These are phyloP conservation scores for Dendrolimus pini DNA, from an alignment of 2,888 invertebrate genomes.

Conservation along the genomic window DNA sequence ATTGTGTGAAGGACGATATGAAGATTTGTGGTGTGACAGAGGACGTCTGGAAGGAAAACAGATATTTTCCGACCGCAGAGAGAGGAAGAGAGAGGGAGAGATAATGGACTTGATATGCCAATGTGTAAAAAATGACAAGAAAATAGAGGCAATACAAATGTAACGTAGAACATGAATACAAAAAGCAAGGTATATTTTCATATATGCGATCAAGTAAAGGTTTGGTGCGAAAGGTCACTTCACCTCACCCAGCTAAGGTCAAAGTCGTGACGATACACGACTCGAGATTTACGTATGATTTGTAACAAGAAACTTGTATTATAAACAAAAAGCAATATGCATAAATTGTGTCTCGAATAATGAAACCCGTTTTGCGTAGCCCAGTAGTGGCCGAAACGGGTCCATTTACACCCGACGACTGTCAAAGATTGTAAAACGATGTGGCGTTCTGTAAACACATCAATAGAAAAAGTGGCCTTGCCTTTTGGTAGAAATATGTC, in stretches of 20 bases:
- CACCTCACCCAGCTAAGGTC: background rate
- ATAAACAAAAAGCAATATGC: constrained; percentile 48
- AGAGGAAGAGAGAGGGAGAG: background rate
- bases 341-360: constrained; percentile 43
- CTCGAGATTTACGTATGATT: constrained; percentile 29
- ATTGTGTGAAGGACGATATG: too few species aligned
- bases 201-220: background rate
- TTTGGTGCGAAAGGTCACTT: background rate
- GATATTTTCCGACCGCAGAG: too few species aligned
- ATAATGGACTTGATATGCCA: background rate
- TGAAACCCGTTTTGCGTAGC: constrained; percentile 59
- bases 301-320: constrained; percentile 24
- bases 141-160: too few species aligned
- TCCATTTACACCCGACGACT: constrained; percentile 19
- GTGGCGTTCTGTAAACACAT: too few species aligned
- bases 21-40: too few species aligned
- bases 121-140: background rate
- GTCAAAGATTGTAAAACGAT: constrained; percentile 13
- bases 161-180: too few species aligned
- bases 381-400: constrained; percentile 47
- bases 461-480: too few species aligned
- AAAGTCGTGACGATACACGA: background rate
- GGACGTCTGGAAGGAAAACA: too few species aligned
- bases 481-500: too few species aligned
- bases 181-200: background rate